Conservation (phyloP, 1,140 invertebrate genomes). For the Drosophila cardini region DNA sequence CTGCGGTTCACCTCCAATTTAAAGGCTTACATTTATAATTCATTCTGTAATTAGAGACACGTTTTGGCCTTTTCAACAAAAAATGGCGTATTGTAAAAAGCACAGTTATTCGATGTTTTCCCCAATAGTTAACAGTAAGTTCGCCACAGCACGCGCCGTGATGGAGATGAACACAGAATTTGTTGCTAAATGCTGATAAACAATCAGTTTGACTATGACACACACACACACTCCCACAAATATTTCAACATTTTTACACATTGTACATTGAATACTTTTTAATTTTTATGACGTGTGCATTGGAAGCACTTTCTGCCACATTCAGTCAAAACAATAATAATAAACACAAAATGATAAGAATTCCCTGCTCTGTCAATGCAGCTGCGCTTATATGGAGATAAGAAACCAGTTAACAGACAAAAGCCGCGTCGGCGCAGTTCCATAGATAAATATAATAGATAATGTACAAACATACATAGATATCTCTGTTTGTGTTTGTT, state of each 20-base stretch:
- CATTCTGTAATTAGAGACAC: conserved; percentile 28
- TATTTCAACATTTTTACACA: conserved; percentile 10
- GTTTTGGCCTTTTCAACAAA: conserved; percentile 9
- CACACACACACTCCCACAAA: background rate
- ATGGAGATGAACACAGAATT: conserved; percentile 5
- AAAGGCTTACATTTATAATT: conserved; percentile 27
- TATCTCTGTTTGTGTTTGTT: conserved; percentile 11
- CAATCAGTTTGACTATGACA: conserved; percentile 35
- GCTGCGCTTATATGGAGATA: conserved; percentile 18
- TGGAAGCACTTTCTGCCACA: conserved; percentile 6
- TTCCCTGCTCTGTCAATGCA: conserved; percentile 22
- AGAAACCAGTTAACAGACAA: conserved; percentile 8
- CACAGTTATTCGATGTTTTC: background rate
- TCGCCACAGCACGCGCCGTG: background rate
- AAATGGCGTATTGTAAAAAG: conserved; percentile 8
- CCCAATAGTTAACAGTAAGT: conserved; percentile 19
- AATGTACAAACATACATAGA: background rate
- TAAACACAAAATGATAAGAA: conserved; percentile 22
- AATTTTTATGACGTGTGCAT: conserved; percentile 10
- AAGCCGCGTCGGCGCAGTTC: conserved; percentile 4
- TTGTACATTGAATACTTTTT: background rate
- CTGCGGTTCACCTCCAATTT: background rate
- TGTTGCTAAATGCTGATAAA: conserved; percentile 59
- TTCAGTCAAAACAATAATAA: conserved; percentile 28
- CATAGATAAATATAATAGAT: conserved; percentile 25